Conservation (phyloP, 2,113 vertebrate genomes). For the Corydoras sp. region DNA sequence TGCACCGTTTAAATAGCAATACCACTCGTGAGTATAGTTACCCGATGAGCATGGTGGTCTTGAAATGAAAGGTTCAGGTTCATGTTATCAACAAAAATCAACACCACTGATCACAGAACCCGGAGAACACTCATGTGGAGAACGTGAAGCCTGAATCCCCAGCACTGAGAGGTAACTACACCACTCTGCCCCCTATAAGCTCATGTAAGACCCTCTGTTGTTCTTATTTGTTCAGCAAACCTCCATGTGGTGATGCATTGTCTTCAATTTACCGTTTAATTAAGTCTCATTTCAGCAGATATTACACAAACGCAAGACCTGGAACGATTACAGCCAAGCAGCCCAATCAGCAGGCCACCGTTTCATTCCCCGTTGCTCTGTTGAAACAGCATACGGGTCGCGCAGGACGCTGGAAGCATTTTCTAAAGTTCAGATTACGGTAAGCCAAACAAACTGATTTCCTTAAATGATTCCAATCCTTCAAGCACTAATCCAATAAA, state of each 20-base stretch:
- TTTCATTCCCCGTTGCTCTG: constrained; percentile 17
- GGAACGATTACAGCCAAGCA: constrained; percentile 13
- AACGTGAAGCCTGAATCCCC: no score
- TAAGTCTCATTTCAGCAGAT: constrained; percentile 43
- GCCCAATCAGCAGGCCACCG: constrained; percentile 17
- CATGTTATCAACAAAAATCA: no score
- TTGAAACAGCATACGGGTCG: constrained; percentile 9
- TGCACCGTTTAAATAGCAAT: no score
- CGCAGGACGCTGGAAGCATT: constrained; percentile 17
- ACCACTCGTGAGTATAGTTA: no score
- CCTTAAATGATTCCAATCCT: background rate
- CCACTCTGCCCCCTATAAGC: no score
- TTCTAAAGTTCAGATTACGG: constrained; percentile 18
- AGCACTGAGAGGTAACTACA: no score
- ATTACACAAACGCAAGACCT: constrained; percentile 30
- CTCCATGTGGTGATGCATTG: background rate
- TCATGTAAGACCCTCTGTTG: no score
- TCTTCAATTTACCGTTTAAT: constrained; percentile 7
- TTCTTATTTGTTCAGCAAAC: background rate
- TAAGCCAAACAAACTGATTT: constrained; percentile 26
- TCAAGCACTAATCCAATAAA: background rate
- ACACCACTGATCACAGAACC: no score
- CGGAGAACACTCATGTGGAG: no score
- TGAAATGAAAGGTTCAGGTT: no score
- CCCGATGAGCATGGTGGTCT: no score